Evolutionary conservation across 2,113 vertebrate genomes (phyloP).

Genomic region (Ctenomys sociabilis): DNA sequence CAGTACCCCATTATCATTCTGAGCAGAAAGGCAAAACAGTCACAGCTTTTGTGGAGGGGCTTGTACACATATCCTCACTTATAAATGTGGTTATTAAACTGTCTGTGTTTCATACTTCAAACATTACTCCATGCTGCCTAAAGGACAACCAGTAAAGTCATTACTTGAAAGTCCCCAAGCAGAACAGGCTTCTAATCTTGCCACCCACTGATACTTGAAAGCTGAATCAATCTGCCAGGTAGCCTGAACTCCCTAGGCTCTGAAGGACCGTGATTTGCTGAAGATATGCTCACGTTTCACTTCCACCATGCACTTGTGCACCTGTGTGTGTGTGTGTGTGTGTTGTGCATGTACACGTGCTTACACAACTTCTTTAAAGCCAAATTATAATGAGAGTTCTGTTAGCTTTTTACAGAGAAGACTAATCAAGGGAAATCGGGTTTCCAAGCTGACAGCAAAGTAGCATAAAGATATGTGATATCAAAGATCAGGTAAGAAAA

Average conservation of each 20-base stretch:
- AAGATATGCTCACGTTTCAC: not conserved
- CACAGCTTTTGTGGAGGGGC: not conserved
- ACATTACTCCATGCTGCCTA: slow-evolving; percentile 40
- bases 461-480: not conserved
- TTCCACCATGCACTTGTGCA: not conserved
- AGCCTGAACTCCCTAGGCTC: slow-evolving; percentile 12
- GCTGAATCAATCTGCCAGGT: slow-evolving; percentile 53
- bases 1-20: not conserved
- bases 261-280: slow-evolving; percentile 52
- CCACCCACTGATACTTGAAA: slow-evolving; percentile 32
- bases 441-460: not conserved
- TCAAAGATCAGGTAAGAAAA: not conserved
- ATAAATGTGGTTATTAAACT: slow-evolving; percentile 43
- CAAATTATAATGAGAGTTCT: slow-evolving; percentile 45
- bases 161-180: slow-evolving; percentile 48
- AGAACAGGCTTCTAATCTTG: slow-evolving; percentile 64
- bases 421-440: slow-evolving; percentile 19
- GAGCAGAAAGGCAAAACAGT: not conserved
- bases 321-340: too few relatives aligned
- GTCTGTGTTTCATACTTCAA: slow-evolving; percentile 54
- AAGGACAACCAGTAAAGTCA: slow-evolving; percentile 63
- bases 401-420: not conserved
- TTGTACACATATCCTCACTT: slow-evolving; percentile 7
- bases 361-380: not conserved
- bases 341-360: not conserved